Base-by-base conservation (phyloP, 2,797 vertebrate genomes). In the Sebastes hopkinsi region DNA sequence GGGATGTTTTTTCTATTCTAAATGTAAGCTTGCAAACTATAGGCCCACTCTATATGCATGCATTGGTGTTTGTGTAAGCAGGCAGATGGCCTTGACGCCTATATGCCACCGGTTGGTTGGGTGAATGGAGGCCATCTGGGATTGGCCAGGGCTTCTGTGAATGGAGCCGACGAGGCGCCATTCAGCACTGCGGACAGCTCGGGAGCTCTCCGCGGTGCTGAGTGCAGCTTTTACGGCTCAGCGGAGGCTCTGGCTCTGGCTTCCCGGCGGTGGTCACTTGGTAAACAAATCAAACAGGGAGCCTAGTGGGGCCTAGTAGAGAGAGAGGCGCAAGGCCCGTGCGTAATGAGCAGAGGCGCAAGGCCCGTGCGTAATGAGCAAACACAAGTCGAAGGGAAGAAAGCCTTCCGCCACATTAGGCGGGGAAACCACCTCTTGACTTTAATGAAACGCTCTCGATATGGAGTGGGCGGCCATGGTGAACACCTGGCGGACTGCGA, bases 341-440 rank as follows among this genome's bases (percentile, higher is more conserved):
- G 3, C 1, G 52, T 83, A 54, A 79, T 87, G 88, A 86, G 90
- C 92, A 94, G 36, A 38, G 0, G 36, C 38, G 38, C 46, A 8
- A 50, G 77, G 77, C 83, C 78, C 73, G 34, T 18, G 3, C 1
- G 52, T 83, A 54, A 79, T 87, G 88, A 86, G 90, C 92, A 94
- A 94, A 94, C 92, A 92, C 72, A 75, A 60, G 76, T 34, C 32
- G 23, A 29, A 36, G 69, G 27, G 32, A 82, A 81, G 68, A 84
- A 71, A 90, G 72, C 82, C 83, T 94, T 93, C 88, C 83, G 83
- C 88, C 75, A 92, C 92, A 93, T 94, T 94, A 94, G 72, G 82
- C 81, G 83, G 81, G 90, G 91, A 92, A 95, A 94, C 78, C 91
- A 90, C 89, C 94, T 94, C 93, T 94, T 92, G 94, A 92, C 89